Base-by-base conservation (phyloP, 2,797 vertebrate genomes). In the Sternotherus odoratus region DNA sequence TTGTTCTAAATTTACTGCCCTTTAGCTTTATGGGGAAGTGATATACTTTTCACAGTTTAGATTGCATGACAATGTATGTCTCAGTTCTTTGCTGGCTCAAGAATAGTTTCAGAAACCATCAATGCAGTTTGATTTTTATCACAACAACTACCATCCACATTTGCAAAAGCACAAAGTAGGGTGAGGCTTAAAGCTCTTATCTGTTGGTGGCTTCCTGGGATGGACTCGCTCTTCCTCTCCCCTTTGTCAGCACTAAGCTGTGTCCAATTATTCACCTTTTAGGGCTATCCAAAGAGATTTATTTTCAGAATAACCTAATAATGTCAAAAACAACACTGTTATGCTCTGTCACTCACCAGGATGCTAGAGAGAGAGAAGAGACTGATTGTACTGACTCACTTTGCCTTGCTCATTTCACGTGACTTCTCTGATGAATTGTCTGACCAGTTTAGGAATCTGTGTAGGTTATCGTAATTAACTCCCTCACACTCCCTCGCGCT, bases 251-350 rank as follows among this genome's bases (percentile, higher is more conserved):
- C 92, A 88, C 90, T 96, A 97, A 97, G 91, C 83, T 93, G 86
- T 96, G 93, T 93, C 91, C 97, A 97, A 94, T 97, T 94, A 97
- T 97, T 97, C 95, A 95, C 92, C 93, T 96, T 96, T 97, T 75
- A 83, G 46, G 77, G n/a, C 87, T 96, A 88, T 96, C 95, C 84
- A 96, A 96, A 95, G 90, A 97, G 92, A 98, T 97, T 97, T 97
- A 96, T 97, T 98, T 97, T 95, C 85, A 93, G 95, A 85, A 95
- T 97, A 97, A 96, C 80, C 93, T 96, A 97, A 96, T 97, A 97
- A 97, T 96, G 96, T 95, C 95, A 97, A 95, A 97, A 95, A 83
- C 92, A 97, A 95, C 95, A 95, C 75, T 56, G 79, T 94, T 96
- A 96, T 82, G 87, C 96, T 97, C 96, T 94, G 19, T 96, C 95